Evolutionary conservation across 2,113 vertebrate species (phyloP).

Genomic region (Oryzias celebensis): DNA sequence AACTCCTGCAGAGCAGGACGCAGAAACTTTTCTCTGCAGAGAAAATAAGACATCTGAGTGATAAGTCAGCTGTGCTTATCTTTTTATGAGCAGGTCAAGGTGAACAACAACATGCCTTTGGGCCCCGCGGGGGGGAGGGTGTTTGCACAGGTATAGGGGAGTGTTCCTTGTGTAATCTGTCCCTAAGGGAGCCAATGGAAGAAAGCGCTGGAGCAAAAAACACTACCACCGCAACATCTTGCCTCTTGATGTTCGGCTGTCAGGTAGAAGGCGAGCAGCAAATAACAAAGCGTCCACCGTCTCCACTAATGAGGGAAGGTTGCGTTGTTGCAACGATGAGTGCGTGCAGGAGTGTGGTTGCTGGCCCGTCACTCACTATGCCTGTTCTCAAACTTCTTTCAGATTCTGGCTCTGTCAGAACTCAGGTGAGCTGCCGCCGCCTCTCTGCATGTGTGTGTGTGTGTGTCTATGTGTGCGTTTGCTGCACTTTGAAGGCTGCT

Average conservation of each 20-base stretch:
- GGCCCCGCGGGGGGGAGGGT: slow-evolving; percentile 1
- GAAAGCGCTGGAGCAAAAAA: slow-evolving; percentile 74
- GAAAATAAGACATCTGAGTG: too few species aligned
- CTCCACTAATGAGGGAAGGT: slow-evolving; percentile 72
- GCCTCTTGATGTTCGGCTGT: slow-evolving; percentile 66
- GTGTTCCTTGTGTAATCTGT: slow-evolving; percentile 54
- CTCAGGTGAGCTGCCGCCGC: slow-evolving; percentile 83
- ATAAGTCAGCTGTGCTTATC: too few species aligned
- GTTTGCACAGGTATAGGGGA: slow-evolving; percentile 33
- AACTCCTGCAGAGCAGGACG: too few species aligned
- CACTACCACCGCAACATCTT: slow-evolving; percentile 49
- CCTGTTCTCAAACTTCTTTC: slow-evolving; percentile 82
- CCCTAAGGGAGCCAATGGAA: slow-evolving; percentile 77
- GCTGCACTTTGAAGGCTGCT: slow-evolving; percentile 58
- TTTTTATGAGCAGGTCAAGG: slow-evolving; percentile 59
- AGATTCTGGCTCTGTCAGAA: slow-evolving; percentile 85
- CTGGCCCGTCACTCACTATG: slow-evolving; percentile 70
- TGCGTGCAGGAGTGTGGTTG: slow-evolving; percentile 65
- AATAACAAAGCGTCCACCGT: slow-evolving; percentile 64
- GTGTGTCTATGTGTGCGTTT: slow-evolving; percentile 27
- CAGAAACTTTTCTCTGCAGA: too few species aligned
- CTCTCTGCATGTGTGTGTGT: slow-evolving; percentile 11
- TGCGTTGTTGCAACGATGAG: slow-evolving; percentile 56
- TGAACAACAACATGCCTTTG: slow-evolving; percentile 48
- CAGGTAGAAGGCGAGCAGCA: slow-evolving; percentile 74